Percentiles rank a stretch among this genome's conserved stretches.
Conservation (phyloP, 2,888 invertebrate species). For the Apocheima hispidaria region DNA sequence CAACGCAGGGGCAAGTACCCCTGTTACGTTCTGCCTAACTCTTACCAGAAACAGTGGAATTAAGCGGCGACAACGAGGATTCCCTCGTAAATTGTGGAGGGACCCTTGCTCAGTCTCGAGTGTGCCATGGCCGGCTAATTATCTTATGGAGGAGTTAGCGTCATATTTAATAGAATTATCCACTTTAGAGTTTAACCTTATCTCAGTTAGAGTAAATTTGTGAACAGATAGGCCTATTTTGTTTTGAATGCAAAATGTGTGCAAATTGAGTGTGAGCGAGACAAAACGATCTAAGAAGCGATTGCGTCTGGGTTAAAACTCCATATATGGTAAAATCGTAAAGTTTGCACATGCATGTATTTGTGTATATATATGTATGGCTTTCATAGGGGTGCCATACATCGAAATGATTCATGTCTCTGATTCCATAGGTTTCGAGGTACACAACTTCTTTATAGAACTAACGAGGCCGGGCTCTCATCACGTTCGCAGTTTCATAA, state of each 20-base stretch:
- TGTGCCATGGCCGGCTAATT: slow-evolving; percentile 42
- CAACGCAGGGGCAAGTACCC: slow-evolving; percentile 2
- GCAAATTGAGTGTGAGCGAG: too few relatives aligned
- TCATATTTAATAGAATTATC: slow-evolving; percentile 37
- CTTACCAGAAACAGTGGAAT: slow-evolving; percentile 54
- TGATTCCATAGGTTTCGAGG: too few relatives aligned
- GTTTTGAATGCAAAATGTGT: not conserved
- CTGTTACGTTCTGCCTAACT: not conserved
- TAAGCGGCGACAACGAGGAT: slow-evolving; percentile 70
- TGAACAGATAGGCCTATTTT: slow-evolving; percentile 1
- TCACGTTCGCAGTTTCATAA: too few relatives aligned
- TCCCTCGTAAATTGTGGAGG: slow-evolving; percentile 72
- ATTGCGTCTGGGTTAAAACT: too few relatives aligned
- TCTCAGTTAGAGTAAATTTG: slow-evolving; percentile 24
- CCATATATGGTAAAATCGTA: too few relatives aligned
- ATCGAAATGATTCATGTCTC: too few relatives aligned
- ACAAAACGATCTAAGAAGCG: too few relatives aligned
- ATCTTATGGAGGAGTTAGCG: slow-evolving; percentile 40
- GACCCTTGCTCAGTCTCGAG: slow-evolving; percentile 54
- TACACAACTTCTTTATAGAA: too few relatives aligned
- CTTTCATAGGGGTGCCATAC: too few relatives aligned
- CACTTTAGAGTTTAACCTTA: slow-evolving; percentile 30
- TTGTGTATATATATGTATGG: too few relatives aligned
- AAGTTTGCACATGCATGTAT: too few relatives aligned
- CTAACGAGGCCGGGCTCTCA: too few relatives aligned